A percentile compares a stretch with the other conserved stretches of the same genome.
Evolutionary conservation across 2,113 vertebrate species (phyloP).

Genomic region (Macquaria ambigua): DNA sequence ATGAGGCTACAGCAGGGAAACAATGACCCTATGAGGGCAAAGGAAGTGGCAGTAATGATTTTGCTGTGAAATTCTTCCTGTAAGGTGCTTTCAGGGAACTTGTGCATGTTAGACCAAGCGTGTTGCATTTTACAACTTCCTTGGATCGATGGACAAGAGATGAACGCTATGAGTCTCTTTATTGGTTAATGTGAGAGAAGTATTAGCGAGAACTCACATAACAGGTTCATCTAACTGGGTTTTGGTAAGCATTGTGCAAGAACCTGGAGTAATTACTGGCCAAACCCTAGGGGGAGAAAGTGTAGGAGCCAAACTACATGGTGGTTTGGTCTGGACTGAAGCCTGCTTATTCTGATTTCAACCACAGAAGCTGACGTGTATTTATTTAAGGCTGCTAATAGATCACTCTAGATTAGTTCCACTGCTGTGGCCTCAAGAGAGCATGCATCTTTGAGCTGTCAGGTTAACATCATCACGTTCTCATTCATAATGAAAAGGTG

Average conservation of each 20-base stretch:
- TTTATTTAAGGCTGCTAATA: conserved; percentile 16
- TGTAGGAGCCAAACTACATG: conserved; percentile 31
- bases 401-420: background rate
- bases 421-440: conserved; percentile 3
- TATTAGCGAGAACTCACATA: background rate
- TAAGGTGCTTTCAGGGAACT: conserved; percentile 9
- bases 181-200: background rate
- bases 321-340: conserved; percentile 37
- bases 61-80: conserved; percentile 14
- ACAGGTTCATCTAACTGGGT: background rate
- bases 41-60: conserved; percentile 28
- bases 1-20: conserved; percentile 9
- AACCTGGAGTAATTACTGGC: conserved; percentile 10
- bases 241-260: background rate
- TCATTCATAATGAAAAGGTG: conserved; percentile 35
- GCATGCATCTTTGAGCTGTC: conserved; percentile 13
- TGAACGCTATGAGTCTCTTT: background rate
- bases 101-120: background rate
- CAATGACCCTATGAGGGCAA: conserved; percentile 7
- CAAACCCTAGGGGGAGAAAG: conserved; percentile 7
- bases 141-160: background rate
- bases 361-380: conserved; percentile 12
- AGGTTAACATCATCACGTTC: conserved; percentile 27
- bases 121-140: conserved; percentile 6
- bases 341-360: conserved; percentile 7